Conservation (phyloP, 2,888 invertebrate species). For the Andrena bicolor region DNA sequence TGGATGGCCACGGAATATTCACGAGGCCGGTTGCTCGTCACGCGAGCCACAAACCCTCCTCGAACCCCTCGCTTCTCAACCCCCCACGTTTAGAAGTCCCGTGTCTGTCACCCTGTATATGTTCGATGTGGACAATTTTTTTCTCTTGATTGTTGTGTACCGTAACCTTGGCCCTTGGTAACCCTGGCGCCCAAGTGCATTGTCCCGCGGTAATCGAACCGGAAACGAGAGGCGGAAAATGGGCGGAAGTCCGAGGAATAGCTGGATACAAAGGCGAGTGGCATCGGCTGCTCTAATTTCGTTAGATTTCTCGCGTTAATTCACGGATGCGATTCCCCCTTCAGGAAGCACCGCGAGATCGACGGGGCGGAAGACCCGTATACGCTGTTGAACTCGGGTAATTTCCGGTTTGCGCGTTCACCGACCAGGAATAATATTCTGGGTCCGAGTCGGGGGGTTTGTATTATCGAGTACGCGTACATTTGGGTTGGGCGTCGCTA, state of each 20-base stretch:
- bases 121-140: conserved; percentile 78
- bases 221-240: conserved; percentile 48
- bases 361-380: not conserved
- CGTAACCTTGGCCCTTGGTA: conserved; percentile 47
- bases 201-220: conserved; percentile 30
- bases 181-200: conserved; percentile 35
- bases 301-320: not conserved
- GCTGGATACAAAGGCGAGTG: conserved; percentile 16
- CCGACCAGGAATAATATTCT: conserved; percentile 27
- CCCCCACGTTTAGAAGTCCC: conserved; percentile 51
- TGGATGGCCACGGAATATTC: conserved; percentile 39
- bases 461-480: not conserved
- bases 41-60: conserved; percentile 25
- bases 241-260: conserved; percentile 30
- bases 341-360: not conserved
- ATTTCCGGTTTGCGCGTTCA: conserved; percentile 35
- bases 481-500: not conserved
- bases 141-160: conserved; percentile 74
- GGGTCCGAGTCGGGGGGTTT: not conserved
- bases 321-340: not conserved
- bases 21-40: conserved; percentile 21
- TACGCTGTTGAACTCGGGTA: not conserved
- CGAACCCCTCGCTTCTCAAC: conserved; percentile 33
- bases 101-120: conserved; percentile 78
- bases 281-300: no score